Percentiles rank a stretch among this genome's conserved stretches.
Conservation (phyloP, 2,113 vertebrate genomes). For the Gasterosteus nipponicus region DNA sequence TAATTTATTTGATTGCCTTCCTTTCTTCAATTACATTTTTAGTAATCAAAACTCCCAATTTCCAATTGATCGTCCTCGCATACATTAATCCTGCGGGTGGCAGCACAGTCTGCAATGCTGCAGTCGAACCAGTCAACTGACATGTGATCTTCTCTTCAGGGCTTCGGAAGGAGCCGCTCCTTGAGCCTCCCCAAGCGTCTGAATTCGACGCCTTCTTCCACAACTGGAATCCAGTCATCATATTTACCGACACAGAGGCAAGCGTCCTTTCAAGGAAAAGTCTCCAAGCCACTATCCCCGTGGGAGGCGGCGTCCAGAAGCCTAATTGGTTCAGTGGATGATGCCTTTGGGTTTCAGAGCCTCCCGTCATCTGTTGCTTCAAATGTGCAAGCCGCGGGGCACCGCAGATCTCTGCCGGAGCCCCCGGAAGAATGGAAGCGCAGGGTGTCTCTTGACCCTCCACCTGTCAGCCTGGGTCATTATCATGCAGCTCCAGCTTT, state of each 20-base stretch:
- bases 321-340: conserved; percentile 86
- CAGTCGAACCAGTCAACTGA: not conserved
- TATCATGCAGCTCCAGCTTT: conserved; percentile 41
- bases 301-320: conserved; percentile 89
- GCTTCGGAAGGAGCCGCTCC: conserved; percentile 76
- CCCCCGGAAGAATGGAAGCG: conserved; percentile 85
- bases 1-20: not conserved
- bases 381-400: conserved; percentile 82
- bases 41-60: not conserved
- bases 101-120: conserved; percentile 64
- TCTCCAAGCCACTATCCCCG: conserved; percentile 82
- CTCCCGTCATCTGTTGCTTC: conserved; percentile 82
- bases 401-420: conserved; percentile 84
- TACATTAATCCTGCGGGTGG: conserved; percentile 69
- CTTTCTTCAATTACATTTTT: not conserved
- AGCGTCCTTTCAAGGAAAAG: conserved; percentile 74
- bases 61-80: not conserved
- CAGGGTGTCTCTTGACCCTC: conserved; percentile 78
- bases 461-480: conserved; percentile 51
- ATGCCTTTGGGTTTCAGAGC: conserved; percentile 84
- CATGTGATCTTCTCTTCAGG: conserved; percentile 60
- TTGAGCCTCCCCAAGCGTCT: conserved; percentile 82
- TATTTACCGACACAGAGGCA: conserved; percentile 65
- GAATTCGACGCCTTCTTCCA: conserved; percentile 62
- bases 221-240: conserved; percentile 73